phyloP scores from a whole-genome alignment of 2,888 invertebrate genomes.

The Troglohyphantes excavatus region DNA sequence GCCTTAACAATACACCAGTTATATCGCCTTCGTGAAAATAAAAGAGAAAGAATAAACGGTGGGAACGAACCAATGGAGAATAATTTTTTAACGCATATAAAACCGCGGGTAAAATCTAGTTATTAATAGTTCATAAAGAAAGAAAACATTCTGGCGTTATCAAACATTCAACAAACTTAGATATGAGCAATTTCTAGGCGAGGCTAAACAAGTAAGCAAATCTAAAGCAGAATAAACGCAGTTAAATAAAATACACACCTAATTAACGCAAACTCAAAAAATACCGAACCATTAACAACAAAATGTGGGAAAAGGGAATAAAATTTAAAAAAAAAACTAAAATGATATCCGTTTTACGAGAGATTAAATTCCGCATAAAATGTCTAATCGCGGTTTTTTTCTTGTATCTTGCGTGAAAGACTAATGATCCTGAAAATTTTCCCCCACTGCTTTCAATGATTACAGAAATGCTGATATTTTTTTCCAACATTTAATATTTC shows the following conservation, averaged over 20 bases:
- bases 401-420: neutral
- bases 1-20: too few species aligned
- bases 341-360: neutral
- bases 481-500: slow-evolving; percentile 22
- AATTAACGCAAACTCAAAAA: neutral
- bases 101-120: too few species aligned
- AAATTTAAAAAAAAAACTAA: neutral
- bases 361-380: slow-evolving; percentile 5
- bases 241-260: neutral
- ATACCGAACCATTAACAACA: neutral
- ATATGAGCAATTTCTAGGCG: too few species aligned
- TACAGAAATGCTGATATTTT: neutral
- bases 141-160: too few species aligned
- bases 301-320: neutral
- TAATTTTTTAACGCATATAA: too few species aligned
- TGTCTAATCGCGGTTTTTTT: neutral
- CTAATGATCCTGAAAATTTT: slow-evolving; percentile 9
- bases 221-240: neutral
- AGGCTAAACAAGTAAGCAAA: neutral
- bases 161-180: neutral
- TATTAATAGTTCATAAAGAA: too few species aligned
- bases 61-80: too few species aligned
- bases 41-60: too few species aligned
- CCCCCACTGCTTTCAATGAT: neutral
- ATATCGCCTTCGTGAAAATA: too few species aligned